Evolutionary conservation across 2,888 invertebrate species (phyloP).

Genomic region (Callyntrura guangdongensis): DNA sequence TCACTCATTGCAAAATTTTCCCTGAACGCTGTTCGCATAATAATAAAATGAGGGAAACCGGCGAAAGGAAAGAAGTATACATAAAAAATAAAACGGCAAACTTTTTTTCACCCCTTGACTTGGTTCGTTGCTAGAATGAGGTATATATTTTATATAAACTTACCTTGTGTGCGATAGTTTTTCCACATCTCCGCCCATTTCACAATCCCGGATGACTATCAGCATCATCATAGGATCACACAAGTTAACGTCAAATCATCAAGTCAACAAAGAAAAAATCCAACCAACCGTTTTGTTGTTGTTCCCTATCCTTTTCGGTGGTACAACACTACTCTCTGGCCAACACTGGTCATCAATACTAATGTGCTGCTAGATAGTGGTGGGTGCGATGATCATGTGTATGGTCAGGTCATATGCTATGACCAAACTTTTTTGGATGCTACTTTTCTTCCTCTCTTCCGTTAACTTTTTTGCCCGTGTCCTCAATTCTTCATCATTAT

Average conservation of each 20-base stretch:
- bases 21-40: slow-evolving; percentile 63
- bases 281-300: slow-evolving; percentile 40
- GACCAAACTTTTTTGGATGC: slow-evolving; percentile 4
- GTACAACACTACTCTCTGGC: not conserved
- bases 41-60: slow-evolving; percentile 45
- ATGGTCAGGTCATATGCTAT: slow-evolving; percentile 2
- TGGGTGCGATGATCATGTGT: slow-evolving; percentile 21
- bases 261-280: slow-evolving; percentile 51
- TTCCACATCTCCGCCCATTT: slow-evolving; percentile 47
- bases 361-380: slow-evolving; percentile 52
- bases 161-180: not conserved
- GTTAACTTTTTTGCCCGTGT: not conserved
- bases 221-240: slow-evolving; percentile 54
- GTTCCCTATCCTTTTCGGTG: not conserved
- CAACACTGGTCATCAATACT: slow-evolving; percentile 76
- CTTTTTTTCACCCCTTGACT: not conserved
- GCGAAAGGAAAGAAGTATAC: slow-evolving; percentile 5
- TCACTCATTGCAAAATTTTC: slow-evolving; percentile 56
- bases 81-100: slow-evolving; percentile 30
- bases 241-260: slow-evolving; percentile 67
- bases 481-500: slow-evolving; percentile 32
- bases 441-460: slow-evolving; percentile 4
- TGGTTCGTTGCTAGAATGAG: not conserved
- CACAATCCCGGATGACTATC: slow-evolving; percentile 48
- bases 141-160: slow-evolving; percentile 3